These are phyloP conservation scores for Phenacoccus solenopsis DNA, from an alignment of 1,140 invertebrate genomes.

Conservation along the genomic window DNA sequence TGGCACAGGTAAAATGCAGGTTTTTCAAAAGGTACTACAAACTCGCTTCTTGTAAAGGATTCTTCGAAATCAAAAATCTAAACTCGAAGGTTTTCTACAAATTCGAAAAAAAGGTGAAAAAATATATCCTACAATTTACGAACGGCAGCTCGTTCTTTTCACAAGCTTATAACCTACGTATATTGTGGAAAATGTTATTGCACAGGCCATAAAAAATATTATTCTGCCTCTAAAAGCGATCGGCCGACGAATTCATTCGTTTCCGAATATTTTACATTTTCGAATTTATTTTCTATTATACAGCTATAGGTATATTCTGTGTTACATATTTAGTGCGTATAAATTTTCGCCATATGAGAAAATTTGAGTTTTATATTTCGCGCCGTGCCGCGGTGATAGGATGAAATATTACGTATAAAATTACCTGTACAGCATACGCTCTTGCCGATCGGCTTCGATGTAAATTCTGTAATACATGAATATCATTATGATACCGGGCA, in stretches of 20 bases:
- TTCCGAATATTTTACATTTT: background rate
- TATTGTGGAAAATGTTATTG: background rate
- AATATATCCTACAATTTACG: background rate
- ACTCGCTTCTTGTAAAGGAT: background rate
- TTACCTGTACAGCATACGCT: constrained; percentile 76
- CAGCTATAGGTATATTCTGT: background rate
- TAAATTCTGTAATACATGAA: constrained; percentile 87
- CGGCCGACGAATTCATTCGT: background rate
- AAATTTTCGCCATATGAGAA: background rate
- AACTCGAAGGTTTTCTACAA: background rate
- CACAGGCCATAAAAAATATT: background rate
- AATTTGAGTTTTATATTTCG: background rate
- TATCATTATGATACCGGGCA: constrained; percentile 85
- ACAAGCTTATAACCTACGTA: background rate
- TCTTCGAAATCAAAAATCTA: background rate
- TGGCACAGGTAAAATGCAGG: background rate
- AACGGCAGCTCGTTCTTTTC: background rate
- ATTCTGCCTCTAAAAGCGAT: background rate
- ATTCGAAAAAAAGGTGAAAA: no score
- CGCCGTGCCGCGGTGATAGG: background rate
- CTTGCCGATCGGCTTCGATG: constrained; percentile 78
- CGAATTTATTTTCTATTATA: background rate
- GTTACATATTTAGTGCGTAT: background rate
- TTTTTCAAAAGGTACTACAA: background rate
- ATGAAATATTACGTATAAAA: constrained; percentile 22